These are phyloP conservation scores for Alouatta palliata DNA, from an alignment of 2,113 vertebrate species.

Conservation along the genomic window DNA sequence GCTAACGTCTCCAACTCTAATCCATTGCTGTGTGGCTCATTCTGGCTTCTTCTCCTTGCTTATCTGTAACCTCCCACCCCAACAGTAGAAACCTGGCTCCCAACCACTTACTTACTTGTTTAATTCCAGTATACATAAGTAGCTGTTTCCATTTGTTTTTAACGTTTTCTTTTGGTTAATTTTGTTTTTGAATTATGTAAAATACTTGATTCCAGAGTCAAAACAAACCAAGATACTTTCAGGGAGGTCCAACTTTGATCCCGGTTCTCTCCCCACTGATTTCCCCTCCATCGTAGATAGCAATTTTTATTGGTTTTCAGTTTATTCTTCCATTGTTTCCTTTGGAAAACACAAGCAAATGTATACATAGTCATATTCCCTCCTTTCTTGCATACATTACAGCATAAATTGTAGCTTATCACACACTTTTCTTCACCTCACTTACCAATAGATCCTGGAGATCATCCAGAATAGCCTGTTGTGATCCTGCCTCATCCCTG, in stretches of 20 bases:
- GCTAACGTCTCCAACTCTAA: not conserved
- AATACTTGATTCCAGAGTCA: not conserved
- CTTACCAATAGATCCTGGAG: not conserved
- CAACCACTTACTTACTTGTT: not conserved
- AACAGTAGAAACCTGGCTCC: not conserved
- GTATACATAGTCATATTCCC: not conserved
- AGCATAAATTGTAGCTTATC: not conserved
- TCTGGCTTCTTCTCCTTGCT: not conserved
- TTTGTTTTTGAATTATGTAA: conserved; percentile 1
- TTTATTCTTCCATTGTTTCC: conserved; percentile 27
- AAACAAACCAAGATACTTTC: not conserved
- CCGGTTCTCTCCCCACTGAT: not conserved
- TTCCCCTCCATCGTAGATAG: not conserved
- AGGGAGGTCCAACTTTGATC: not conserved
- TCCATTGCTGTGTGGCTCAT: not conserved
- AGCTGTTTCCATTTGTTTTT: not conserved
- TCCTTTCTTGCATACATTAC: not conserved
- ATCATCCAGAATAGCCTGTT: not conserved
- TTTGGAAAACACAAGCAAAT: conserved; percentile 19
- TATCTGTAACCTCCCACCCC: not conserved
- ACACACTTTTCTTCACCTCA: not conserved
- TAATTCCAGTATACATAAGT: not conserved
- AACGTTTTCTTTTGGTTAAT: not conserved
- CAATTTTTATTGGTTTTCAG: not conserved
- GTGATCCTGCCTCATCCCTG: not conserved